Base-by-base conservation (phyloP, 2,888 invertebrate species). In the Hydrotaea diabolus region DNA sequence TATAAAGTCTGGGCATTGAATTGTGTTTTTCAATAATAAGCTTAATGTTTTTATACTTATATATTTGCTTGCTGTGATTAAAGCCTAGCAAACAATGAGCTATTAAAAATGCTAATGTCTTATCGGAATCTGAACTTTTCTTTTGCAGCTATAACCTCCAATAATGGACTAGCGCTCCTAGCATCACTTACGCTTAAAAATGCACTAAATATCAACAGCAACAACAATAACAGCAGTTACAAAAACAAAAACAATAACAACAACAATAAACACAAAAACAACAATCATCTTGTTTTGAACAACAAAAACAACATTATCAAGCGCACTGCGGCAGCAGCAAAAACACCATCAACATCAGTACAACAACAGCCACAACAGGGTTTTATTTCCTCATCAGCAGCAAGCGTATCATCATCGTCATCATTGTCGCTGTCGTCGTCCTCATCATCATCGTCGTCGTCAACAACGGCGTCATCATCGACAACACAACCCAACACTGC, bases 101-200 rank as follows among this genome's bases (percentile, higher is more conserved):
- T n/a, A n/a, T n/a, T n/a, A n/a, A n/a, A 39, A 31, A 4, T 31
- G 31, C 7, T 4, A 31, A 4, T 31, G 31, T 31, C 31, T 31
- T 31, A 31, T 31, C 31, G 7, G 2, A 31, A 31, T 31, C 31
- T n/a, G n/a, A n/a, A n/a, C 31, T 79, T 83, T 69, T 13, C 31
- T 31, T 80, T 85, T 86, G 13, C 85, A 83, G 85, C 79, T 74
- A 76, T 86, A 82, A 72, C 86, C 86, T 88, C 77, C 86, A 89
- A 89, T 88, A 89, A 91, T 79, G 88, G 90, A 80, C 87, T 90
- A 85, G 87, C 90, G 77, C 83, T 89, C 71, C 88, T 91, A 77
- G 90, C 90, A 79, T 90, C 90, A 79, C 79, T 90, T 86, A 88
- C 89, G 78, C 86, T 90, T 86, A 90, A 89, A 83, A 91, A 89